A percentile compares a stretch with the other conserved stretches of the same genome.
Conservation (phyloP, 2,888 invertebrate genomes). For the Synanthedon vespiformis region DNA sequence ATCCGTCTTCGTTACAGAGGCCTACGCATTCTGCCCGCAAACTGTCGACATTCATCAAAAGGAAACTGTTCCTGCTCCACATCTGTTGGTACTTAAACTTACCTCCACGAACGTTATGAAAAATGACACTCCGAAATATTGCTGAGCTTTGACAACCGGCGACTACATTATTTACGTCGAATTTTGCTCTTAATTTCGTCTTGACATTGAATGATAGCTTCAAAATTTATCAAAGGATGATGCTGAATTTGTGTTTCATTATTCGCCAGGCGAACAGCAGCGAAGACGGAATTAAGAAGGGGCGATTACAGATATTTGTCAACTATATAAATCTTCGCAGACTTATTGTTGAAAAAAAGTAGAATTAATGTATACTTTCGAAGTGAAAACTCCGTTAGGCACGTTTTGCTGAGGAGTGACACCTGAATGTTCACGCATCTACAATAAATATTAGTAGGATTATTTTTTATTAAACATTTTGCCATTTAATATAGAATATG, state of each 20-base stretch:
- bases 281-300: background rate
- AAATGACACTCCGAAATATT: conserved; percentile 17
- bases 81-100: background rate
- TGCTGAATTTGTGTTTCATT: background rate
- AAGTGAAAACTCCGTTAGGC: no score
- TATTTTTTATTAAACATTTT: no score
- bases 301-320: no score
- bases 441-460: no score
- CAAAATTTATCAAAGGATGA: conserved; percentile 1
- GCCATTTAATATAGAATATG: no score
- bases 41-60: conserved; percentile 41
- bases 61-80: conserved; percentile 23
- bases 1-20: conserved; percentile 50
- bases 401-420: no score
- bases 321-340: no score
- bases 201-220: conserved; percentile 9
- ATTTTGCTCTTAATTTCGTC: background rate
- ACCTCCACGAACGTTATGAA: conserved; percentile 10
- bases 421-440: no score
- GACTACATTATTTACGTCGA: conserved; percentile 6
- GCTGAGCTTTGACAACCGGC: conserved; percentile 1
- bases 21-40: conserved; percentile 15
- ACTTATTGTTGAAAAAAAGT: no score
- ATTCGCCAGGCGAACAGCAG: background rate
- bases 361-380: no score